These are phyloP conservation scores for Myzus persicae DNA, from an alignment of 1,140 invertebrate species.

Conservation along the genomic window DNA sequence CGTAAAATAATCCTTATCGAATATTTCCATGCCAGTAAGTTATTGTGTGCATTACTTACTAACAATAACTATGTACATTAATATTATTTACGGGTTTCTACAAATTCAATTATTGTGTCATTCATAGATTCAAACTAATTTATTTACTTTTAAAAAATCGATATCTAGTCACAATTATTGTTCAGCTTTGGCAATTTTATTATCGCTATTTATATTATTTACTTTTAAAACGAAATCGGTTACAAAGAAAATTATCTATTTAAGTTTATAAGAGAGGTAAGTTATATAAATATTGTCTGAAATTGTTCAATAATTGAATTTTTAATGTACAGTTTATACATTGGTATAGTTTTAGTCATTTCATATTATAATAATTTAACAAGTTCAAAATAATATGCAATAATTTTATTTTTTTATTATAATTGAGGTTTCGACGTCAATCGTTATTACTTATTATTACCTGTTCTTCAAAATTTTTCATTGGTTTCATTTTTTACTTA, in stretches of 20 bases:
- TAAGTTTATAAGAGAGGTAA: neutral
- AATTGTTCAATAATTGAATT: too few species aligned
- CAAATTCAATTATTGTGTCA: neutral
- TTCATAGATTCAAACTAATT: neutral
- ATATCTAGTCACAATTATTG: neutral
- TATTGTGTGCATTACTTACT: neutral
- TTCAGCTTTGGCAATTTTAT: neutral
- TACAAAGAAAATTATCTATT: neutral
- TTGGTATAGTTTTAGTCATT: too few species aligned
- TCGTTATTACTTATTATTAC: neutral
- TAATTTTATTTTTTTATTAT: neutral
- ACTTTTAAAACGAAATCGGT: neutral
- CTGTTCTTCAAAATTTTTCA: too few species aligned
- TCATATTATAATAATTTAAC: neutral
- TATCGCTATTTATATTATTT: neutral
- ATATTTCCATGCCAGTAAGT: neutral
- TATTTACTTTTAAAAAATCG: neutral
- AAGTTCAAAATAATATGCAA: neutral
- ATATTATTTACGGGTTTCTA: neutral
- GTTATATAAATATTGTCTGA: neutral
- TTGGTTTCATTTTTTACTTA: too few species aligned
- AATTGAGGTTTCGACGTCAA: neutral
- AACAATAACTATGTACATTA: neutral
- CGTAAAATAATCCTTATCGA: slow-evolving; percentile 1
- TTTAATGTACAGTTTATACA: too few species aligned